These are phyloP conservation scores for Champsocephalus esox DNA, from an alignment of 2,797 vertebrate species.

Conservation along the genomic window DNA sequence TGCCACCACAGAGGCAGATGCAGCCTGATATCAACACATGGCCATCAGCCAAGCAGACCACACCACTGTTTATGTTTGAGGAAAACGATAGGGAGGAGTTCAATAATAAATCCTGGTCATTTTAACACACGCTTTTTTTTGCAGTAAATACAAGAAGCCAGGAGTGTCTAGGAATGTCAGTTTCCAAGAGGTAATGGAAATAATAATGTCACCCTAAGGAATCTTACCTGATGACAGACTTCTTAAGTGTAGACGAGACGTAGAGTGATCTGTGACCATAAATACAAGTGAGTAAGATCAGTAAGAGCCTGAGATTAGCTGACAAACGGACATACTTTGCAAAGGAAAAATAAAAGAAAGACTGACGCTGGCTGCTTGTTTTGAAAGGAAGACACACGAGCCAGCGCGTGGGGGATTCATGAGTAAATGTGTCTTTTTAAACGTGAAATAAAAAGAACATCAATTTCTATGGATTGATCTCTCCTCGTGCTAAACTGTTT, in stretches of 20 bases:
- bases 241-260: slow-evolving; percentile 18
- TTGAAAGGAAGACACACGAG: too few relatives aligned
- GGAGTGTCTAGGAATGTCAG: slow-evolving; percentile 32
- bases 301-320: neutral
- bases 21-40: slow-evolving; percentile 44
- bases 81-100: neutral
- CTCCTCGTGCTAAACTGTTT: neutral
- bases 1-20: slow-evolving; percentile 37
- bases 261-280: slow-evolving; percentile 25
- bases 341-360: too few relatives aligned
- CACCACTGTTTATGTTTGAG: slow-evolving; percentile 20
- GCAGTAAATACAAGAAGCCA: slow-evolving; percentile 21
- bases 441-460: neutral
- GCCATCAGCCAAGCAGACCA: slow-evolving; percentile 36
- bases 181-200: slow-evolving; percentile 51
- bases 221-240: slow-evolving; percentile 61
- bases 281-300: neutral
- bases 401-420: too few relatives aligned
- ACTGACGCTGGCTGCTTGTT: too few relatives aligned
- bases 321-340: neutral
- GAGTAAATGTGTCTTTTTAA: neutral
- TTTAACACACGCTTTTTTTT: neutral
- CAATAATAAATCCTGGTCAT: slow-evolving; percentile 13
- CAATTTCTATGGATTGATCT: neutral
- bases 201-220: slow-evolving; percentile 55